Conservation (phyloP, 2,113 vertebrate species). For the Ciconia maguari region DNA sequence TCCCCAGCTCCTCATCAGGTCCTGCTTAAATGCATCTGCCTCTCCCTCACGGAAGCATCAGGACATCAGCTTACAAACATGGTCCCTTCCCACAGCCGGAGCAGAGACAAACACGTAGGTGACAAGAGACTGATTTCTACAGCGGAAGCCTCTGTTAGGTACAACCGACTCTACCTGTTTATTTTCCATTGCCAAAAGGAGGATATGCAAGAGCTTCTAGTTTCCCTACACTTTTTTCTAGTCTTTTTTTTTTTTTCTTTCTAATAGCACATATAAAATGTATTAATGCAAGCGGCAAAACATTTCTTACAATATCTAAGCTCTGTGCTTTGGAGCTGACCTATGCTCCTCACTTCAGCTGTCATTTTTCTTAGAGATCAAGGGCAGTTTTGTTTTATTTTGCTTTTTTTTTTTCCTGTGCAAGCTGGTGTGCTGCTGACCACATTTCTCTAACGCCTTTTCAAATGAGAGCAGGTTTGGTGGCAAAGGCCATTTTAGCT, state of each 20-base stretch:
- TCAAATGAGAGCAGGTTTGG: constrained; percentile 3
- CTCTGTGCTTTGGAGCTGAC: background rate
- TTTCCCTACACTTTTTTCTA: background rate
- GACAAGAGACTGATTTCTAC: background rate
- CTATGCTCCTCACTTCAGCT: background rate
- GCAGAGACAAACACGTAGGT: background rate
- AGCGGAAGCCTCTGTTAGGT: background rate
- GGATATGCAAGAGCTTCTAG: background rate
- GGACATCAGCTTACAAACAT: background rate
- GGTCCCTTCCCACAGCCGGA: background rate
- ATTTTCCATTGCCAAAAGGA: background rate
- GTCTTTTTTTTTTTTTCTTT: background rate
- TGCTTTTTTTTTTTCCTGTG: background rate
- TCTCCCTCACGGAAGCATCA: background rate
- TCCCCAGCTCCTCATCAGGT: background rate
- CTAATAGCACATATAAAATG: background rate
- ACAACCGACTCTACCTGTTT: background rate
- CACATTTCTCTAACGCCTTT: background rate
- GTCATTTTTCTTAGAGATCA: background rate
- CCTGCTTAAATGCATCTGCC: background rate
- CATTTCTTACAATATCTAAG: background rate
- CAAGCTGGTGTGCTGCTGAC: background rate
- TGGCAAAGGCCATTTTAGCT: constrained; percentile 52
- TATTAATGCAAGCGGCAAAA: constrained; percentile 1
- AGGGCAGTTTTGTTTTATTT: background rate